Percentiles rank a stretch among this genome's conserved stretches.
Conservation (phyloP, 2,888 invertebrate species). For the Callyntrura sp. region DNA sequence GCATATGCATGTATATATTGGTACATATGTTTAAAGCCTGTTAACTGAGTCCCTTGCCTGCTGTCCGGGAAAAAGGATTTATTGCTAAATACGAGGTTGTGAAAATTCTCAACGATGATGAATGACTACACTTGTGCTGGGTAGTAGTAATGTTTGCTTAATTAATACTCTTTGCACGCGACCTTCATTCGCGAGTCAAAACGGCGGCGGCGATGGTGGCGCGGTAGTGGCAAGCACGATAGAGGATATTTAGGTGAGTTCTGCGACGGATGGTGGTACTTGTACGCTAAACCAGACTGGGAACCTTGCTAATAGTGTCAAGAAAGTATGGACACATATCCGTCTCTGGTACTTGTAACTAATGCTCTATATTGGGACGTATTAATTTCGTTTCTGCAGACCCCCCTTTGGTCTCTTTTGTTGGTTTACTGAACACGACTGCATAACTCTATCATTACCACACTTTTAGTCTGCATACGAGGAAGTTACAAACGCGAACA, state of each 20-base stretch:
- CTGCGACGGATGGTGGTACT: background rate
- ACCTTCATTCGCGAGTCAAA: slow-evolving; percentile 65
- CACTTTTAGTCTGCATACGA: slow-evolving; percentile 36
- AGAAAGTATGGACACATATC: too few relatives aligned
- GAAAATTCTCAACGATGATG: slow-evolving; percentile 74
- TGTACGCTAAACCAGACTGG: slow-evolving; percentile 24
- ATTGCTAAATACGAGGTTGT: slow-evolving; percentile 72
- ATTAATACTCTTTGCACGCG: slow-evolving; percentile 78
- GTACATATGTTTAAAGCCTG: slow-evolving; percentile 51
- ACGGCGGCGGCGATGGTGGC: slow-evolving; percentile 31
- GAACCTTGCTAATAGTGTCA: too few relatives aligned
- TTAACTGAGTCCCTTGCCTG: slow-evolving; percentile 53
- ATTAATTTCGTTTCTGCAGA: slow-evolving; percentile 5
- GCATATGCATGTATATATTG: background rate
- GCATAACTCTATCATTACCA: slow-evolving; percentile 36
- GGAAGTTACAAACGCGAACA: slow-evolving; percentile 47
- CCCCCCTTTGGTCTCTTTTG: slow-evolving; percentile 16
- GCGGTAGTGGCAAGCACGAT: slow-evolving; percentile 40
- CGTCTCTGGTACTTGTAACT: too few relatives aligned
- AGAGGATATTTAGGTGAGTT: slow-evolving; percentile 47
- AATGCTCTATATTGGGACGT: too few relatives aligned
- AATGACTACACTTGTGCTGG: slow-evolving; percentile 68
- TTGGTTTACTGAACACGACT: background rate
- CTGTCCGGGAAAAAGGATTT: slow-evolving; percentile 73
- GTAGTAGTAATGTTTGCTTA: slow-evolving; percentile 72